phyloP scores from a whole-genome alignment of 2,888 invertebrate genomes.

The Ennomos fuscantarius region DNA sequence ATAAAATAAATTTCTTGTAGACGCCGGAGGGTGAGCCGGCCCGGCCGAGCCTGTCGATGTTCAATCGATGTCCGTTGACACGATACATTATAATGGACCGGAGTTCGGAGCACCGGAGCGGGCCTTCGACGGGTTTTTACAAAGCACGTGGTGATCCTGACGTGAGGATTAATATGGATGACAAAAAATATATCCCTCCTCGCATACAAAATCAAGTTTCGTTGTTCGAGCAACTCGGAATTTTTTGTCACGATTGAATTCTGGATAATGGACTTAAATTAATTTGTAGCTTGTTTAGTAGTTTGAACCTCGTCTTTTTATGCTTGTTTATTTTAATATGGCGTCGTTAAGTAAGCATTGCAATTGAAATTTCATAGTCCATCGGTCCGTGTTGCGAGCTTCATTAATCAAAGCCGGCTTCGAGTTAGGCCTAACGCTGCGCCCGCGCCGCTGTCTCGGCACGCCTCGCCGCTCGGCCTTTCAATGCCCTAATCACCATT shows the following conservation, averaged over 20 bases:
- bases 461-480: conserved; percentile 62
- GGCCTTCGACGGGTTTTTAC: conserved; percentile 79
- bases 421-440: conserved; percentile 77
- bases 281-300: conserved; percentile 62
- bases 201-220: conserved; percentile 73
- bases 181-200: conserved; percentile 76
- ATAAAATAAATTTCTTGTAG: conserved; percentile 84
- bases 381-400: conserved; percentile 64
- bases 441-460: conserved; percentile 63
- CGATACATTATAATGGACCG: conserved; percentile 83
- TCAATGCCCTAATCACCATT: conserved; percentile 68
- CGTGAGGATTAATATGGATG: conserved; percentile 82
- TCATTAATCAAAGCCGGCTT: conserved; percentile 72
- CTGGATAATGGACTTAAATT: conserved; percentile 65
- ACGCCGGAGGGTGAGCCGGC: conserved; percentile 79
- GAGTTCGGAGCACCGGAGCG: conserved; percentile 68
- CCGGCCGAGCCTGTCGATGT: conserved; percentile 75
- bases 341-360: conserved; percentile 38
- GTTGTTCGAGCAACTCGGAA: conserved; percentile 49
- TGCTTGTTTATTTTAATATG: conserved; percentile 26
- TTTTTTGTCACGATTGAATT: conserved; percentile 67
- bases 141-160: conserved; percentile 83
- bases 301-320: conserved; percentile 45
- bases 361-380: conserved; percentile 59
- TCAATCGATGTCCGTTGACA: conserved; percentile 84